Percentiles rank a stretch among this genome's conserved stretches.
These are phyloP conservation scores for Pecten maximus DNA, from an alignment of 2,888 invertebrate genomes.

Conservation along the genomic window DNA sequence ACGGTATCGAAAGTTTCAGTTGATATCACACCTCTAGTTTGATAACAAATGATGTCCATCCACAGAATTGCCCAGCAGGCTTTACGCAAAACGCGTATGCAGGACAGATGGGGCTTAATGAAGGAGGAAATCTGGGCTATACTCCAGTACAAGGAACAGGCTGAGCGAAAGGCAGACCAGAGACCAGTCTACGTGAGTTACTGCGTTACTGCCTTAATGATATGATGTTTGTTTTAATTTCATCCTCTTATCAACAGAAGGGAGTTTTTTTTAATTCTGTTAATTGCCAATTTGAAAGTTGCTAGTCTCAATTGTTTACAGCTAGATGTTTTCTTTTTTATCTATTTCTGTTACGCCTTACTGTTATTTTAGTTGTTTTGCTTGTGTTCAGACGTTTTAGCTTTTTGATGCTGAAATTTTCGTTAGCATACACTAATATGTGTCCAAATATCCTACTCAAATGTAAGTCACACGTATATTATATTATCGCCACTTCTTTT, in stretches of 20 bases:
- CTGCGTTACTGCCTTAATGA: background rate
- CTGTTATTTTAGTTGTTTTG: too few species aligned
- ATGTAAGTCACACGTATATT: too few species aligned
- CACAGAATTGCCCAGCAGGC: constrained; percentile 70
- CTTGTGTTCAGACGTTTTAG: too few species aligned
- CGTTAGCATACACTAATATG: too few species aligned
- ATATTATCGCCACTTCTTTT: too few species aligned
- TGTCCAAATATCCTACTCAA: too few species aligned
- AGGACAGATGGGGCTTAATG: constrained; percentile 72
- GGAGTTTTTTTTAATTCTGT: too few species aligned
- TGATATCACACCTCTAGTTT: background rate
- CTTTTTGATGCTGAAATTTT: too few species aligned
- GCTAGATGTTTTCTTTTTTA: too few species aligned
- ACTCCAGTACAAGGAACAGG: constrained; percentile 63
- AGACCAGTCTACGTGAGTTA: constrained; percentile 64
- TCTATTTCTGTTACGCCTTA: too few species aligned
- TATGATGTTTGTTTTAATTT: background rate
- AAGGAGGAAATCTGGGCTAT: constrained; percentile 72
- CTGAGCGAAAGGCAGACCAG: constrained; percentile 57
- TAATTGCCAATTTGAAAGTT: too few species aligned
- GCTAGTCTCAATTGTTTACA: too few species aligned
- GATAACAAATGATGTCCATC: background rate
- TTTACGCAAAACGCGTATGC: constrained; percentile 69
- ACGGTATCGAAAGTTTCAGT: background rate
- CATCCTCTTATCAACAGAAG: background rate